Base-by-base conservation (phyloP, 2,113 vertebrate genomes). In the Archilochus colubris region DNA sequence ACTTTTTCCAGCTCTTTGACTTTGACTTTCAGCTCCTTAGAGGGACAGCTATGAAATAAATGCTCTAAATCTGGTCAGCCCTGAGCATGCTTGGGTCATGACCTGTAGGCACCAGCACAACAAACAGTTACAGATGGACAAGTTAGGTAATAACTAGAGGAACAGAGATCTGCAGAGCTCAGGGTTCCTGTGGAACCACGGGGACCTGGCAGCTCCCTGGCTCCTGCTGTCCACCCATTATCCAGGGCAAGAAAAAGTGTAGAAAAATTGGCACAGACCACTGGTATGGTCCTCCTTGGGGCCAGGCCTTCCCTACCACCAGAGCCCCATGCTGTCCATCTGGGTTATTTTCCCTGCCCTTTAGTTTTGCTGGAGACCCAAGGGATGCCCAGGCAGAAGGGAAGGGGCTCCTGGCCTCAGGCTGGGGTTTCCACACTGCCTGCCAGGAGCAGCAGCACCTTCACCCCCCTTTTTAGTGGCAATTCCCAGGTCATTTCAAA, bases 261-360 rank as follows among this genome's bases (percentile, higher is more conserved):
- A 75, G 72, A 72, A 43, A 82, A 90, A 64, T 0, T 21, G 50
- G 33, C 54, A 64, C 1, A 2, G 40, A 38, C 10, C 7, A 8
- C 6, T 48, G 46, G 46, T 48, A 20, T 48, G 19, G 21, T 21
- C 16, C 33, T 75, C 27, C 64, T 36, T 50, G 54, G 20, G 28
- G 36, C 33, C 62, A 62, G 66, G 38, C 23, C 53, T 76, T 33
- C 8, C 77, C 64, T 31, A 19, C 2, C 0, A 3, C 7, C 21
- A 6, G 2, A 3, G 33, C 33, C 53, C 25, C 66, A 20, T 0
- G 0, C 23, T 75, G 74, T 27, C 48, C 3, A 1, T 2, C 57
- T 2, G 5, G 13, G 43, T 7, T 12, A 1, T 23, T 78, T 80
- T 50, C 28, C 63, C 50, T 86, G 82, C 61, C 31, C 62, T 18